Base-by-base conservation (phyloP, 2,113 vertebrate genomes). In the Oncorhynchus nerka region DNA sequence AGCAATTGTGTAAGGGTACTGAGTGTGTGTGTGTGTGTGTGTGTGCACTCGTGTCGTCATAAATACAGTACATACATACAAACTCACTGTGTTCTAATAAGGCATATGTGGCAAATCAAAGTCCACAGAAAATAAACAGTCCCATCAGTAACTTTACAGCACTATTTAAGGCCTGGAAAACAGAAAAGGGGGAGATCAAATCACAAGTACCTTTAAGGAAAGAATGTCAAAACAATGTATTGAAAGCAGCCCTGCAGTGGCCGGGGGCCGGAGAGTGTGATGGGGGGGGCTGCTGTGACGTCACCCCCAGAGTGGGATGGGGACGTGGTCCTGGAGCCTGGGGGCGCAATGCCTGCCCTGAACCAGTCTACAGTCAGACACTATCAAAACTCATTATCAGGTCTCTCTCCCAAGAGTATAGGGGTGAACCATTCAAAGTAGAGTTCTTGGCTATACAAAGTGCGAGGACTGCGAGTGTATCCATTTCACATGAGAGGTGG, bases 61-160 rank as follows among this genome's bases (percentile, higher is more conserved):
- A 84, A 82, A 84, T 86, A 85, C 68, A 71, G 78, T 70, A 91
- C 82, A 90, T 85, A 79, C 70, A 87, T 24, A 62, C 59, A 87
- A 55, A 86, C 74, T 79, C 83, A 87, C 80, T 68, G 81, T 86
- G 81, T 83, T 85, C 75, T 85, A 86, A 79, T 92, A 93, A 93
- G 92, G 89, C 93, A 92, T 88, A 84, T 86, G 91, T 91, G 93
- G 85, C 82, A 78, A 83, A 86, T 75, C 61, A 62, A 68, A 64
- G 55, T 81, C 62, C 71, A 79, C 64, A 81, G 73, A 82, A 68
- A 39, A 74, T 3, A 71, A 83, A 81, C 62, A 83, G 24, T 70
- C 70, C 81, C 84, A 80, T 67, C 9, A 51, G 32, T 24, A 48
- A 57, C 34, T 49, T n/a, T 66, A 64, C 20, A 73, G 67, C 68